Conservation (phyloP, 1,140 invertebrate species). For the Calephelis nemesis region DNA sequence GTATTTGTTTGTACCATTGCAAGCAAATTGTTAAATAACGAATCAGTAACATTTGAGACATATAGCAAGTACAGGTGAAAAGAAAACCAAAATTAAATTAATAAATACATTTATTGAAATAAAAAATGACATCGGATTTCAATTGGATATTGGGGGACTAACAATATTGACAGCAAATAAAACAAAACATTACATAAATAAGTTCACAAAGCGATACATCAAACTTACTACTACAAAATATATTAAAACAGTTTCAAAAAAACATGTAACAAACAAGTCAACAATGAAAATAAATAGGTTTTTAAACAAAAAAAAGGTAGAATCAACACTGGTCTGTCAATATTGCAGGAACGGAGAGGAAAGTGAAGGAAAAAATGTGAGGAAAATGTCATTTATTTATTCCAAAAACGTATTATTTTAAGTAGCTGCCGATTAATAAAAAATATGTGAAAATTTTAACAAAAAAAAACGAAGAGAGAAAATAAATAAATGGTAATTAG, state of each 20-base stretch:
- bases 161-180: slow-evolving; percentile 76
- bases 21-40: no score
- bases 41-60: no score
- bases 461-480: slow-evolving; percentile 55
- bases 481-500: slow-evolving; percentile 66
- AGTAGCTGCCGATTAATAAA: slow-evolving; percentile 72
- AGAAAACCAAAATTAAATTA: slow-evolving; percentile 51
- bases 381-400: slow-evolving; percentile 73
- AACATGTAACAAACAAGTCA: slow-evolving; percentile 70
- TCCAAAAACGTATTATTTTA: slow-evolving; percentile 69
- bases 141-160: slow-evolving; percentile 63
- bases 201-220: slow-evolving; percentile 26
- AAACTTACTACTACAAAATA: slow-evolving; percentile 66
- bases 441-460: slow-evolving; percentile 67
- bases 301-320: slow-evolving; percentile 59
- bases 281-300: slow-evolving; percentile 72
- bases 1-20: no score
- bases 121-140: slow-evolving; percentile 73
- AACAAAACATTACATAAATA: slow-evolving; percentile 55
- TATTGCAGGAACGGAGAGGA: slow-evolving; percentile 58
- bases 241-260: slow-evolving; percentile 71
- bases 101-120: slow-evolving; percentile 77
- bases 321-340: slow-evolving; percentile 78
- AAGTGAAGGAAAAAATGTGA: slow-evolving; percentile 27
- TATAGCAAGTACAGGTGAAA: slow-evolving; percentile 20